Percentiles rank a stretch among this genome's conserved stretches.
phyloP scores from a whole-genome alignment of 2,113 vertebrate species.

The Platichthys flesus region DNA sequence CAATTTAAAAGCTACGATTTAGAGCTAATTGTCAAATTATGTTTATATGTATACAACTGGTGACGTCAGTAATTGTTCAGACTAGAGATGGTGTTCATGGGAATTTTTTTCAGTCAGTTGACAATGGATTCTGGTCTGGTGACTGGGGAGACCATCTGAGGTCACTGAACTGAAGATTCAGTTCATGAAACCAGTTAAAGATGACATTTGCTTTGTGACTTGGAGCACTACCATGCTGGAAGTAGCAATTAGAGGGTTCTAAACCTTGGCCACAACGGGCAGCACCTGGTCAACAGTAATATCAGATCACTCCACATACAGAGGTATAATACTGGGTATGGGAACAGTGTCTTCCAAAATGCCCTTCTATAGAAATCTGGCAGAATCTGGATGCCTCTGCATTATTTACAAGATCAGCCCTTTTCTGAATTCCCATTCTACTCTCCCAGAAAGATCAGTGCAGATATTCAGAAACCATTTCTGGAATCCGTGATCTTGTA shows the following conservation, averaged over 20 bases:
- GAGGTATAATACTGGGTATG: not conserved
- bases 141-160: not conserved
- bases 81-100: too few species aligned
- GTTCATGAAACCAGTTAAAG: not conserved
- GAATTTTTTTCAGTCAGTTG: too few species aligned
- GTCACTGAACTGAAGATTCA: not conserved
- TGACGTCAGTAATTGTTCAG: too few species aligned
- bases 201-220: not conserved
- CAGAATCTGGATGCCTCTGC: conserved; percentile 15
- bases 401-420: conserved; percentile 33
- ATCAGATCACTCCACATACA: not conserved
- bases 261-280: not conserved
- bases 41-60: too few species aligned
- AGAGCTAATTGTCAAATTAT: too few species aligned
- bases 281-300: not conserved
- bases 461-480: conserved; percentile 67
- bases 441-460: conserved; percentile 74
- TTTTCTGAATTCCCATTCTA: conserved; percentile 40
- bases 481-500: conserved; percentile 61
- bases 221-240: not conserved
- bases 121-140: not conserved
- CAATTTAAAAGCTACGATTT: too few species aligned
- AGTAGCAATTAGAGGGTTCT: not conserved
- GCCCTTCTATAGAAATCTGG: conserved; percentile 24
- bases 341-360: conserved; percentile 32